Evolutionary conservation across 2,888 invertebrate species (phyloP).

Genomic region (Mamestra brassicae): DNA sequence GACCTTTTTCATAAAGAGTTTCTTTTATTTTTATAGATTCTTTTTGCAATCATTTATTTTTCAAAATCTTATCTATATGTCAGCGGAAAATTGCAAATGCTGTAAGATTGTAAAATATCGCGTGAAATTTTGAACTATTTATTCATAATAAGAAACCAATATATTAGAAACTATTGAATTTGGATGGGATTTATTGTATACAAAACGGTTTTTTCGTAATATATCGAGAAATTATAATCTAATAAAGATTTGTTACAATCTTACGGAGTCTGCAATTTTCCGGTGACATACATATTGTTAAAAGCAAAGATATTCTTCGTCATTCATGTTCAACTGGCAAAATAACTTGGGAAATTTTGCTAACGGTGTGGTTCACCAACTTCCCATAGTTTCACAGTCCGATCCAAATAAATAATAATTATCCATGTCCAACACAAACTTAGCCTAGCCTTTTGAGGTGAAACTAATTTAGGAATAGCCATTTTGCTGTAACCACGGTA

Average conservation of each 20-base stretch:
- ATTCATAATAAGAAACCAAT: too few species aligned
- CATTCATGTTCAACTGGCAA: background rate
- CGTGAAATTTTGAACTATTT: too few species aligned
- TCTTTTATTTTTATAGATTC: background rate
- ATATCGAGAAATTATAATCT: too few species aligned
- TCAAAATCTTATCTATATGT: background rate
- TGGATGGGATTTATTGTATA: too few species aligned
- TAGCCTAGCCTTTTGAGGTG: conserved; percentile 17
- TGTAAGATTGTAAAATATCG: too few species aligned
- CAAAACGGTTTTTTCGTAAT: too few species aligned
- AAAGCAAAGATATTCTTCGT: background rate
- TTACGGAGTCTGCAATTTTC: too few species aligned
- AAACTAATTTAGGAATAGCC: conserved; percentile 24
- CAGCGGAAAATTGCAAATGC: too few species aligned
- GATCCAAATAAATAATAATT: conserved; percentile 21
- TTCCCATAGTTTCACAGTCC: background rate
- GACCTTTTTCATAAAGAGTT: background rate
- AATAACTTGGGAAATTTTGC: background rate
- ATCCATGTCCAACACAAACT: conserved; percentile 12
- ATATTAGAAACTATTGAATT: too few species aligned
- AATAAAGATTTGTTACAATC: too few species aligned
- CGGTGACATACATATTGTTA: too few species aligned
- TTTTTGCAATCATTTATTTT: background rate
- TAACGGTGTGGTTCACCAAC: background rate
- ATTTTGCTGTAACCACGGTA: conserved; percentile 10